Conservation (phyloP, 2,888 invertebrate species). For the Hofmannophila pseudospretella region DNA sequence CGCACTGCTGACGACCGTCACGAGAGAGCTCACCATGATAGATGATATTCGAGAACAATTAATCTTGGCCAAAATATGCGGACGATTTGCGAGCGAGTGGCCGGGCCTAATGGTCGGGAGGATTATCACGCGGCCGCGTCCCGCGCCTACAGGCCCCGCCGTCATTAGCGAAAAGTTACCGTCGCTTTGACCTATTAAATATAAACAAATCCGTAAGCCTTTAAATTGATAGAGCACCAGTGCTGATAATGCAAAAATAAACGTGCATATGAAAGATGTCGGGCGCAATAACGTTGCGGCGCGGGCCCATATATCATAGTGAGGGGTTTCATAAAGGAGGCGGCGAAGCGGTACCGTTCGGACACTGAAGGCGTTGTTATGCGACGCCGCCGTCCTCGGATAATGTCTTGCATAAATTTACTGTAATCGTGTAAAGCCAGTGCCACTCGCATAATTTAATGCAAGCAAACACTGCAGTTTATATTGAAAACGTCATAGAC, state of each 20-base stretch:
- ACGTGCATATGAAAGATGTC: slow-evolving; percentile 52
- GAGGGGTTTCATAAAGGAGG: slow-evolving; percentile 66
- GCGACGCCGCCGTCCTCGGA: slow-evolving; percentile 66
- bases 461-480: slow-evolving; percentile 51
- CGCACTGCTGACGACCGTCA: slow-evolving; percentile 71
- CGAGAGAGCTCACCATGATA: slow-evolving; percentile 73
- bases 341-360: slow-evolving; percentile 44
- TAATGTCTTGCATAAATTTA: slow-evolving; percentile 76
- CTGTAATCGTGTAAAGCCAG: slow-evolving; percentile 67
- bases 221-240: slow-evolving; percentile 16
- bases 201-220: slow-evolving; percentile 8
- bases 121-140: slow-evolving; percentile 66
- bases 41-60: slow-evolving; percentile 78
- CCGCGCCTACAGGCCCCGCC: slow-evolving; percentile 40
- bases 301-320: slow-evolving; percentile 62
- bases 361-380: slow-evolving; percentile 74
- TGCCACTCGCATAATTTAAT: slow-evolving; percentile 64
- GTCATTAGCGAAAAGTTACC: slow-evolving; percentile 64
- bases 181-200: slow-evolving; percentile 20
- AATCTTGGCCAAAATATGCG: slow-evolving; percentile 77
- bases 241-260: slow-evolving; percentile 28
- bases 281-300: slow-evolving; percentile 65
- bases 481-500: slow-evolving; percentile 20
- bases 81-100: slow-evolving; percentile 77
- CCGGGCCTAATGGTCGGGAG: slow-evolving; percentile 73